Evolutionary conservation across 2,797 vertebrate genomes (phyloP), one percentile per base, ranked within the genome.

Genomic region (Gadopsis bispinosus): DNA sequence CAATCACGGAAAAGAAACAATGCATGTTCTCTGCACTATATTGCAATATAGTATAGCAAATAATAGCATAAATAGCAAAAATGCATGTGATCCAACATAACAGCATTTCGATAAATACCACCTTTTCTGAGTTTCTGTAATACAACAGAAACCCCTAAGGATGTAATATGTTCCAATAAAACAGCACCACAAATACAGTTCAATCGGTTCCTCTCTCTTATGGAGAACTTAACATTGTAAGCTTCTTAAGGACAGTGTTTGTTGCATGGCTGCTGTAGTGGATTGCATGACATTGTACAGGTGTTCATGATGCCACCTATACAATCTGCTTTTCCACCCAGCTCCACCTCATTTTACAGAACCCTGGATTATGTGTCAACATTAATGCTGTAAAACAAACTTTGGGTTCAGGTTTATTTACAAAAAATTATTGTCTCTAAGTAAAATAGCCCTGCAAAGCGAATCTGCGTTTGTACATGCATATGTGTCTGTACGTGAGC

Each of bases 1-100:
- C 61, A 66, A 54, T 79, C 71, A 47, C 33, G 45, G 29, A 29
- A 65, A 43, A 79, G 69, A 70, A 74, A 87, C 77, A 87, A 79
- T 72, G 41, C 58, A 7, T 45, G 51, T 88, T 81, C 65, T 77
- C n/a, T 47, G 47, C 19, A 29, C 50, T 73, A 6, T 39, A 47
- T 54, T 67, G 66, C 55, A 53, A 67, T 39, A 41, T 66, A 26
- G 26, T 26, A 26, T 26, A 26, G 26, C 26, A 26, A 26, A 26
- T 26, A 26, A 26, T 26, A 26, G 26, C 26, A 26, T 26, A 26
- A 26, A 26, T 16, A 63, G 31, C 47, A 31, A 31, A 39, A 66
- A 26, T 37, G 48, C 37, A 61, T 41, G 47, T 64, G 35, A 63
- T 70, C 43, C 12, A 73, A 5, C 31, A 20, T 26, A 66, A 67